Evolutionary conservation across 2,797 vertebrate species (phyloP), one percentile per base, ranked within the genome.

Genomic region (Myoxocephalus aenaeus): DNA sequence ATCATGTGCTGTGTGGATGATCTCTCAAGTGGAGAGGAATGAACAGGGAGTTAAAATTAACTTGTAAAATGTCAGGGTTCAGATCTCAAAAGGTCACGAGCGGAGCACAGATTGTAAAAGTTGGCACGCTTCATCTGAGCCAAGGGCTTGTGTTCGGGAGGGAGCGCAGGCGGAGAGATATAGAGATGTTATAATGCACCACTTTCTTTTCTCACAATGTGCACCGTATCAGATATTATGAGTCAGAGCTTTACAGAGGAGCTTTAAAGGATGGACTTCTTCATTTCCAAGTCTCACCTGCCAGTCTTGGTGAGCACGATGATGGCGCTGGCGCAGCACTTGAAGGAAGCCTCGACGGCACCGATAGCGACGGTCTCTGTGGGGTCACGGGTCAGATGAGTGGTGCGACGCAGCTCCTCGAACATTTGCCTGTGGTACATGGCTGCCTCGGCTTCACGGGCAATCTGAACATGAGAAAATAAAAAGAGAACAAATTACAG

Each of bases 371-470:
- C 94, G 0, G 97, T 91, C 95, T 99, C 98, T 27, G 97, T 97
- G 92, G 98, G 98, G 92, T 99, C 98, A n/a, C 96, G 97, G 87
- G 98, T 99, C 93, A 99, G 94, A 77, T 97, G 95, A 29, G 96
- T 92, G 90, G 95, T 95, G 65, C 97, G 98, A 17, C 98, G 96
- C 85, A 99, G 96, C 84, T 99, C 98, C 94, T 99, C 97, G 59
- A 99, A 99, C 93, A 98, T 94, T 87, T 99, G 97, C 94, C 97
- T 96, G 95, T 99, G 98, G 95, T 95, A 99, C 96, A 97, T 98
- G 92, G 98, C 98, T 6, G 97, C 98, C 94, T 99, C 98, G 53
- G 98, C 98, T 93, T 99, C 98, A 75, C 97, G 97, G 88, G 98
- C 97, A 85, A 99, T 98, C 98, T 99, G 93, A 82, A 64, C 13